These are phyloP conservation scores for Drymonia ruficornis DNA, from an alignment of 2,888 invertebrate species.

Conservation along the genomic window DNA sequence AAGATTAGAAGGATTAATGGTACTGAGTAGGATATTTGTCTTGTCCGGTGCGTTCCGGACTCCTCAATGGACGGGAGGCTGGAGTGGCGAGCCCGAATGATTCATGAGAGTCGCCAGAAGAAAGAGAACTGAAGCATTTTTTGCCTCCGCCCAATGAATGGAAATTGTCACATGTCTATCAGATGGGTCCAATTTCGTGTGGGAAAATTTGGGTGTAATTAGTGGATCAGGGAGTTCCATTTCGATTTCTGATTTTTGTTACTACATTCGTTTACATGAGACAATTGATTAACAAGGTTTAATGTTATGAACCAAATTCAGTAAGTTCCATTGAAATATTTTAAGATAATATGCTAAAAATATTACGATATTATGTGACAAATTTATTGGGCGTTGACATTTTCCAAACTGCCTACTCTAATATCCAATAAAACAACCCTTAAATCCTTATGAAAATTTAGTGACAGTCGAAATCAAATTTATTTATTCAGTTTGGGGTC, in stretches of 20 bases:
- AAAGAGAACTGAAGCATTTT: slow-evolving; percentile 33
- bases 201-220: neutral
- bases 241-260: neutral
- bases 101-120: slow-evolving; percentile 30
- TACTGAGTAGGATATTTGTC: slow-evolving; percentile 64
- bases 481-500: slow-evolving; percentile 5
- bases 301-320: too few species aligned
- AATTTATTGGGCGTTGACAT: too few species aligned
- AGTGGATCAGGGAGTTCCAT: neutral
- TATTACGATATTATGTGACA: too few species aligned
- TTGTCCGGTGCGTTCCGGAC: slow-evolving; percentile 57
- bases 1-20: slow-evolving; percentile 78
- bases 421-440: neutral
- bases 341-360: too few species aligned
- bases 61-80: slow-evolving; percentile 40
- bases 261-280: neutral
- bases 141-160: slow-evolving; percentile 21
- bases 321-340: too few species aligned
- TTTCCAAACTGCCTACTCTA: neutral
- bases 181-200: slow-evolving; percentile 1
- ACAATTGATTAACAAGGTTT: too few species aligned
- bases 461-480: slow-evolving; percentile 2
- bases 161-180: slow-evolving; percentile 21
- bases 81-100: slow-evolving; percentile 29
- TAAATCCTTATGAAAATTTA: neutral